Base-by-base conservation (phyloP, 1,140 invertebrate genomes). In the Aphidius ervi region DNA sequence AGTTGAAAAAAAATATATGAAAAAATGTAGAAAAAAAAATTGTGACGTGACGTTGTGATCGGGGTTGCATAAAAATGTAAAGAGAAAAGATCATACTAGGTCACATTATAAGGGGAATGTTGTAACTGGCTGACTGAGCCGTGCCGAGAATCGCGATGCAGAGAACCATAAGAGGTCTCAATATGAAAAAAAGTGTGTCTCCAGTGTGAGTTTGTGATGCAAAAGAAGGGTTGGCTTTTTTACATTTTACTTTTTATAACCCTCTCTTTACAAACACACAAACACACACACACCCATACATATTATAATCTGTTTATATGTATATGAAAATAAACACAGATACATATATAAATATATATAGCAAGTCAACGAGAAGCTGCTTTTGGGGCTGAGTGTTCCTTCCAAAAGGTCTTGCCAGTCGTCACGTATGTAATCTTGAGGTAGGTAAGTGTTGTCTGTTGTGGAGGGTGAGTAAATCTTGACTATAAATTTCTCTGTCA, bases 111-210 rank as follows among this genome's bases (percentile, higher is more conserved):
- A 53, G 59, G 53, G 47, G 56, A 54, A 56, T 61, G 55, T 37
- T 37, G 46, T 61, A 61, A 61, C 53, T 61, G 54, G 45, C 53
- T 61, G 59, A 61, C 59, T 61, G 59, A 47, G 43, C 59, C 52
- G 37, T 23, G 55, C 47, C 59, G 52, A 41, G 20, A 52, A 59
- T 31, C 9, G 48, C 47, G 20, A 10, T 47, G 46, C 6, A 41
- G 31, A 47, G 56, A 23, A 39, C 23, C 39, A 47, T 46, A 52
- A 47, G 45, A 23, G 50, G 49, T 37, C 46, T 55, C 31, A 20
- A 49, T 31, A 31, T 10, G 54, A 52, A 47, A 57, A 68, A 74
- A 76, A 75, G 69, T 75, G 72, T 76, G 74, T 76, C 67, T 76
- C 70, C 72, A 66, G 16, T 31, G 7, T 39, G 56, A 48, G 65